These are phyloP conservation scores for Thysanoteuthis rhombus DNA, from an alignment of 2,888 invertebrate genomes.

Conservation along the genomic window DNA sequence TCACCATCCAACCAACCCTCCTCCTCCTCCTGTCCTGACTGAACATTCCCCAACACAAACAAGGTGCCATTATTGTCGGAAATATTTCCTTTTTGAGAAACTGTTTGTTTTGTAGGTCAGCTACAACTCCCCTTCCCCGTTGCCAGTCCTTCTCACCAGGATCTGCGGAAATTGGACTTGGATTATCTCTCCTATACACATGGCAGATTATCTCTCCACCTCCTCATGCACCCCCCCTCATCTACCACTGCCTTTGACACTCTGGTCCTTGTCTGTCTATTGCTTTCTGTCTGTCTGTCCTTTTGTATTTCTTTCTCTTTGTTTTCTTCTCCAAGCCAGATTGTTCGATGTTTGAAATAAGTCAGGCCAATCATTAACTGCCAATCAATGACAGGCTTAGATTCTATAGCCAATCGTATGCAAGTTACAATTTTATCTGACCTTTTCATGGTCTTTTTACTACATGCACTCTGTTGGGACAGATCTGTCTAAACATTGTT, in stretches of 20 bases:
- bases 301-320: neutral
- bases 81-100: neutral
- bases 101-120: neutral
- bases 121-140: neutral
- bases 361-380: no score
- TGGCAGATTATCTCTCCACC: neutral
- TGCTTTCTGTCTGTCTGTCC: neutral
- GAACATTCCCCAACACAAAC: neutral
- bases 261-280: neutral
- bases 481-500: neutral
- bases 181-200: neutral
- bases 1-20: neutral
- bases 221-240: neutral
- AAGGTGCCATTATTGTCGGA: neutral
- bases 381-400: no score
- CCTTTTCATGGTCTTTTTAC: neutral
- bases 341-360: no score
- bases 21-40: no score
- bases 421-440: neutral
- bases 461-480: neutral
- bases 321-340: no score
- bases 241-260: neutral
- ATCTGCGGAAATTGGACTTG: neutral
- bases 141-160: neutral
- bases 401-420: neutral